Base-by-base conservation (phyloP, 2,888 invertebrate genomes). In the Sphinx pinastri region DNA sequence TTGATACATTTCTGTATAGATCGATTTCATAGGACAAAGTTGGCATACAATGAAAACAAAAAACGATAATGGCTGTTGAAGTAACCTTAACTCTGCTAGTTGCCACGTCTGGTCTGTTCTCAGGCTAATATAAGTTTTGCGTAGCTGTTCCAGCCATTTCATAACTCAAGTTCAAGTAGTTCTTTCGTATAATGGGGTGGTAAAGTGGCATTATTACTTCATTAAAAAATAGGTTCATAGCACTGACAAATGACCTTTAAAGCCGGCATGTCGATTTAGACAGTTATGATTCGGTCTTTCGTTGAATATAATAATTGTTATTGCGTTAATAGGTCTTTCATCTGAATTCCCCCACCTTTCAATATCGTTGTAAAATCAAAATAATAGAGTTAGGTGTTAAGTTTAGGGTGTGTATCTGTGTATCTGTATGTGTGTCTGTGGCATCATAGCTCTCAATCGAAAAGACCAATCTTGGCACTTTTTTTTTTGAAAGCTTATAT, bases 151-250 rank as follows among this genome's bases (percentile, higher is more conserved):
- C 74, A 74, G 70, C 68, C 63, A 73, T 77, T 76, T 79, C 71
- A 75, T 76, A 73, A 74, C 72, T 75, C 73, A 77, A 77, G 80
- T 75, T 79, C 72, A 76, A 83, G 80, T 76, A 72, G 75, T 73
- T 71, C 75, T 78, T 78, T 73, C 71, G 68, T 75, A 73, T 77
- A 74, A 79, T 71, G 49, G 75, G 79, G 76, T 47, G 47, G 10
- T 49, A 60, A 60, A 60, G 12, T 16, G 49, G 5, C 47, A 16
- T 60, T 49, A 63, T 49, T 19, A 63, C 19, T 63, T 63, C 49
- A 19, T 49, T 49, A 49, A 16, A 49, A 38, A 38, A n/a, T 1
- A n/a, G 16, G 16, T 54, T n/a, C 8, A 1, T 16, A 3, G 0
- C 10, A 7, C 16, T 8, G 54, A 38, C 38, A 38, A 25, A 25